These are phyloP conservation scores for Oceanodroma tethys DNA, from an alignment of 2,113 vertebrate genomes.

Conservation along the genomic window DNA sequence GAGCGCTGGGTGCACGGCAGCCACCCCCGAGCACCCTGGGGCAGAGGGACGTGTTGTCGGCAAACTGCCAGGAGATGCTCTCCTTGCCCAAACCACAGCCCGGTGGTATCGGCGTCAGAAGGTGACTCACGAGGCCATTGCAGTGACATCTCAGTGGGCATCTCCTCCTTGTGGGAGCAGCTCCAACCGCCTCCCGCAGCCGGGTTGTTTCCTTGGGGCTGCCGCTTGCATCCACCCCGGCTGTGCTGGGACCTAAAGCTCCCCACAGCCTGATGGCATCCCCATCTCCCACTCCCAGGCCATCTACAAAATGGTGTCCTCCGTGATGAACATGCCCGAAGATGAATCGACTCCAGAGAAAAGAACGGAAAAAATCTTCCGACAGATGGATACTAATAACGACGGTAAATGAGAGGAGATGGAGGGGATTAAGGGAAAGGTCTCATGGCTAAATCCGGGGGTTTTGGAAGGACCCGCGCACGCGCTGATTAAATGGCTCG, in stretches of 20 bases:
- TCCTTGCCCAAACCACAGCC: neutral
- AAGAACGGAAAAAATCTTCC: conserved; percentile 98
- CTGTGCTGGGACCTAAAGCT: neutral
- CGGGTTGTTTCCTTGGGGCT: neutral
- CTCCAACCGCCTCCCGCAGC: neutral
- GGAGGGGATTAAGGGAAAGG: conserved; percentile 51
- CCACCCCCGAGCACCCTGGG: rapidly evolving
- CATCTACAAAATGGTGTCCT: conserved; percentile 99
- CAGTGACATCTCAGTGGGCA: neutral
- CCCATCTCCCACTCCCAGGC: conserved; percentile 73
- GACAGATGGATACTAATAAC: conserved; percentile 99
- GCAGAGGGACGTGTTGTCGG: rapidly evolving
- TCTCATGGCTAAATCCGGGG: conserved; percentile 46
- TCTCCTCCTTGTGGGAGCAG: neutral
- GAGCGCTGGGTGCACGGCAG: neutral
- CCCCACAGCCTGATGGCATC: rapidly evolving
- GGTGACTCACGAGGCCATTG: rapidly evolving
- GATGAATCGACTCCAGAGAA: conserved; percentile 98
- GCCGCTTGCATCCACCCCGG: rapidly evolving
- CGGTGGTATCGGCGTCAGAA: rapidly evolving
- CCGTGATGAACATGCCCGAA: conserved; percentile 99
- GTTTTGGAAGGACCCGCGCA: neutral
- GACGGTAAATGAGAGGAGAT: conserved; percentile 82
- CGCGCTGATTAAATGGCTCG: conserved; percentile 32
- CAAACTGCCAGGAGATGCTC: rapidly evolving